These are phyloP conservation scores for Tetrapedia diversipes DNA, from an alignment of 2,888 invertebrate genomes.

Conservation along the genomic window DNA sequence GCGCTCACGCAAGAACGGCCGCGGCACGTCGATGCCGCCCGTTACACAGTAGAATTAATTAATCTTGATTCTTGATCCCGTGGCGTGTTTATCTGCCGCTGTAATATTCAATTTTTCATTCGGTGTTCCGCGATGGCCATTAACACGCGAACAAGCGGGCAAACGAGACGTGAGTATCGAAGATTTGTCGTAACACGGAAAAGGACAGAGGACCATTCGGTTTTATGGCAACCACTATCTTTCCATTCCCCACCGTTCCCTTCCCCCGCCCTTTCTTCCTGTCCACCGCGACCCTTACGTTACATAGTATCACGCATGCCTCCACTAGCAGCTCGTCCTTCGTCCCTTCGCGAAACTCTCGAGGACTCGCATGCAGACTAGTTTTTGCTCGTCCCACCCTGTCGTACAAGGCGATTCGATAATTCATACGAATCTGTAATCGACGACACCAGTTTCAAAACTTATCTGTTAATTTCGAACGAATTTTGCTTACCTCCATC, in stretches of 20 bases:
- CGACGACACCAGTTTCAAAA: constrained; percentile 39
- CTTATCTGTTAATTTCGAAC: neutral
- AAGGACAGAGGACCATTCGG: constrained; percentile 16
- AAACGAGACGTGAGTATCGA: constrained; percentile 30
- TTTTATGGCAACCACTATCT: constrained; percentile 32
- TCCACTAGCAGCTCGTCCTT: constrained; percentile 24
- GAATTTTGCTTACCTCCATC: neutral
- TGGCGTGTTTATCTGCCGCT: constrained; percentile 54
- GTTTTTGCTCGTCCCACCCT: constrained; percentile 68
- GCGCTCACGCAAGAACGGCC: constrained; percentile 46
- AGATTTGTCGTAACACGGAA: constrained; percentile 5
- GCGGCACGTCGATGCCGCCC: neutral
- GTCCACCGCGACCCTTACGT: constrained; percentile 50
- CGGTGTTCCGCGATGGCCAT: constrained; percentile 26
- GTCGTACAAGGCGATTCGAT: constrained; percentile 61
- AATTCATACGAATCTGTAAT: constrained; percentile 66
- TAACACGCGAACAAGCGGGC: constrained; percentile 44
- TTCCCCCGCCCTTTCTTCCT: neutral
- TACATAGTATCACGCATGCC: constrained; percentile 75
- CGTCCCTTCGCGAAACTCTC: constrained; percentile 52
- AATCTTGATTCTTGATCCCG: constrained; percentile 41
- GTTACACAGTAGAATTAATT: constrained; percentile 33
- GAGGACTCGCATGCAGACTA: constrained; percentile 74
- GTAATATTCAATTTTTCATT: constrained; percentile 61
- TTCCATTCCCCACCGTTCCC: constrained; percentile 38